phyloP scores from a whole-genome alignment of 2,888 invertebrate species.

The Sicus ferrugineus region DNA sequence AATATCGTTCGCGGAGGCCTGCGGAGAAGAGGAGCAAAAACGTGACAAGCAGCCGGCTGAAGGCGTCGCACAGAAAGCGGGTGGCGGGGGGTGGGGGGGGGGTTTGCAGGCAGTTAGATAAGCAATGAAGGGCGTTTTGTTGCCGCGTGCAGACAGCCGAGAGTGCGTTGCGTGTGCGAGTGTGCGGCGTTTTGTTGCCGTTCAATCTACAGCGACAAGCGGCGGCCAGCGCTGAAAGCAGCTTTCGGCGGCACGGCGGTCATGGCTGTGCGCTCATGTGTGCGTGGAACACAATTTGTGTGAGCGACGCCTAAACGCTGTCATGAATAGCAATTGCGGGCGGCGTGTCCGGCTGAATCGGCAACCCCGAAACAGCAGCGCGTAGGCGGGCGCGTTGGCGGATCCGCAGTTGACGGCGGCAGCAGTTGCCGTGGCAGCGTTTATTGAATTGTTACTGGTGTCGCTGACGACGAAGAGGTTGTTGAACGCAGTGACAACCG shows the following conservation, averaged over 20 bases:
- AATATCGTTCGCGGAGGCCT: neutral
- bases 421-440: slow-evolving; percentile 1
- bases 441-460: slow-evolving; percentile 21
- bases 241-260: neutral
- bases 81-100: neutral
- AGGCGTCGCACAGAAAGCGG: neutral
- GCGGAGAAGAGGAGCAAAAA: neutral
- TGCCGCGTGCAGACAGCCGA: too few species aligned
- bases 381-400: neutral
- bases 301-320: slow-evolving; percentile 22
- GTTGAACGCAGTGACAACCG: slow-evolving; percentile 9
- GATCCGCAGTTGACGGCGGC: neutral
- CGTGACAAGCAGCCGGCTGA: neutral
- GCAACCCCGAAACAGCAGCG: slow-evolving; percentile 3
- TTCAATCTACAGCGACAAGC: neutral
- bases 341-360: slow-evolving; percentile 6
- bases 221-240: neutral
- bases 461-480: slow-evolving; percentile 10
- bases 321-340: slow-evolving; percentile 32
- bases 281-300: neutral
- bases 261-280: neutral
- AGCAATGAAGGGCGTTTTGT: too few species aligned
- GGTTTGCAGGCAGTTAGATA: neutral
- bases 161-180: too few species aligned
- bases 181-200: neutral